Base-by-base conservation (phyloP, 2,797 vertebrate species). In the Pseudotriccus pelzelni region DNA sequence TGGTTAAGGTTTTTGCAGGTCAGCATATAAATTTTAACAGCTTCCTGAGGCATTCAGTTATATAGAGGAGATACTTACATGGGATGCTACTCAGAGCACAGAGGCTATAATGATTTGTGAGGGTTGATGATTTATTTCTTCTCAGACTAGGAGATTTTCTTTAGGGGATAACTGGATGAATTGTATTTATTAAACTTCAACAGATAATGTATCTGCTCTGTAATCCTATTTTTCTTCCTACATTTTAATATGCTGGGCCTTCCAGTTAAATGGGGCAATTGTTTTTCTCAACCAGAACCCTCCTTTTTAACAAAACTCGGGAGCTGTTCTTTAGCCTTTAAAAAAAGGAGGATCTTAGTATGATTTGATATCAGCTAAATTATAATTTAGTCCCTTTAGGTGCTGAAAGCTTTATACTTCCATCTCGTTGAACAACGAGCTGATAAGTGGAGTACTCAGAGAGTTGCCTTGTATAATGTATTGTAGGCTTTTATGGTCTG, bases 31-130 rank as follows among this genome's bases (percentile, higher is more conserved):
- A 36, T 5, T 10, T 18, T 10, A 4, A 15, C 4, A 62, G 0
- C 12, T 7, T 8, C 8, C 8, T 6, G 0, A 5, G 2, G 15
- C 7, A 3, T 0, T 66, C 1, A 5, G 7, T 12, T 50, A 2
- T 5, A 2, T 0, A 0, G 6, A 3, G 18, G 8, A 11, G 32
- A 8, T 50, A 36, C 6, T 63, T 34, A 15, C 3, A 27, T 36
- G 7, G 16, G 4, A 6, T 44, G 8, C 2, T 34, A 4, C 1
- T 44, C 8, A 5, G n/a, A 10, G 7, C 12, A 14, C 1, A 4
- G 0, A 7, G 10, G 1, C 1, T 53, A 32, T 25, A 23, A 6
- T 17, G 15, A 5, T 8, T 19, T 43, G 1, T 19, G 3, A 6
- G 21, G 6, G 4, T 7, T 70, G 2, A 2, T 27, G 0, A 2